Evolutionary conservation across 35 echinoderm and acorn worm genomes (phyloP).

Genomic region (Apostichopus californicus): DNA sequence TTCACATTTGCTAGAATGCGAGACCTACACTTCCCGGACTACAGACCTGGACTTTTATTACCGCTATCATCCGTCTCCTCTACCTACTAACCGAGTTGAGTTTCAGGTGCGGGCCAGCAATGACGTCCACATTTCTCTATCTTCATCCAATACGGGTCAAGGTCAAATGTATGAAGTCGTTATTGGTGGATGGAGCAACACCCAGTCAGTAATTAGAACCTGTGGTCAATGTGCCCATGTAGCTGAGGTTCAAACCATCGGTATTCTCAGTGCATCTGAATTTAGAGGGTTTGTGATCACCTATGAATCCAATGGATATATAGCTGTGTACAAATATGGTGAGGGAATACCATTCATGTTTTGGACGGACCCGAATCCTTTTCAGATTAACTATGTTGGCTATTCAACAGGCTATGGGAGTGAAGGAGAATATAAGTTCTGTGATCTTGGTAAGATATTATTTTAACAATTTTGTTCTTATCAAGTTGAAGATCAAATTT

Average conservation of each 20-base stretch:
- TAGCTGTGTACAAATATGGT: conserved; percentile 67
- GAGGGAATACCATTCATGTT: conserved; percentile 59
- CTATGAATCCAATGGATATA: conserved; percentile 59
- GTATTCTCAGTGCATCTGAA: conserved; percentile 57
- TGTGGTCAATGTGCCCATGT: conserved; percentile 42
- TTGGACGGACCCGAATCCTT: conserved; percentile 75
- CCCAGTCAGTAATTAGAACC: conserved; percentile 59
- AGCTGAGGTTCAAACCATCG: conserved; percentile 50
- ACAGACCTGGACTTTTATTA: conserved; percentile 67
- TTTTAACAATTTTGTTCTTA: too few relatives aligned
- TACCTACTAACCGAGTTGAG: conserved; percentile 44
- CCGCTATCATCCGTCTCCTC: conserved; percentile 62
- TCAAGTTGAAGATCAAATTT: too few relatives aligned
- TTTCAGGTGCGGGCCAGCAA: conserved; percentile 72
- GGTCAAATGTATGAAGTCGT: conserved; percentile 78
- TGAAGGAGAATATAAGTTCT: conserved; percentile 67
- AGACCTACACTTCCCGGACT: conserved; percentile 8
- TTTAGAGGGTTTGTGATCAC: conserved; percentile 79
- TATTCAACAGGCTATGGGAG: conserved; percentile 69
- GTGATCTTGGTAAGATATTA: conserved; percentile 60
- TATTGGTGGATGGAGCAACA: conserved; percentile 77
- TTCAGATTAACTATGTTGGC: conserved; percentile 65
- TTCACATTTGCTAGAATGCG: conserved; percentile 61
- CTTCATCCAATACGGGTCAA: conserved; percentile 27
- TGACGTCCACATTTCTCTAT: conserved; percentile 77